These are phyloP conservation scores for Grapholita molesta DNA, from an alignment of 1,140 invertebrate genomes.

Conservation along the genomic window DNA sequence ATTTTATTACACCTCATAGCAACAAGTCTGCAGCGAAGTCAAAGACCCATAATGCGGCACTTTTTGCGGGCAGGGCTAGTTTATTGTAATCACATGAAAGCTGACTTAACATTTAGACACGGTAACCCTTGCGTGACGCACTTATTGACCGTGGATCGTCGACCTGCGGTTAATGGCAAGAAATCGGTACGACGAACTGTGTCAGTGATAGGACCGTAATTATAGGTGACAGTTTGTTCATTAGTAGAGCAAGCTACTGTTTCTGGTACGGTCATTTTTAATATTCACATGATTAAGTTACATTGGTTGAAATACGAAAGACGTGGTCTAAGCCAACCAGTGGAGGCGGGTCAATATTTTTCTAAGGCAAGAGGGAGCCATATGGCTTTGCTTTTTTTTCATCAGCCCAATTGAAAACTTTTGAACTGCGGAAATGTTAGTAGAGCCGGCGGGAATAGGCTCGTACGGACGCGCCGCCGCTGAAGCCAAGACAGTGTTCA, in stretches of 20 bases:
- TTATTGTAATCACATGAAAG: constrained; percentile 13
- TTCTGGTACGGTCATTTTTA: background rate
- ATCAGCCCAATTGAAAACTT: too few species aligned
- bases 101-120: background rate
- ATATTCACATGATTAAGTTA: background rate
- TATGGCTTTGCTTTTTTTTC: too few species aligned
- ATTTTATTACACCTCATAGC: background rate
- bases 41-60: constrained; percentile 8
- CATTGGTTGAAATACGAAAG: background rate
- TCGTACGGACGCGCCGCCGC: too few species aligned
- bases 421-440: too few species aligned
- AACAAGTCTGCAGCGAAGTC: background rate
- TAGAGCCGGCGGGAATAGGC: too few species aligned
- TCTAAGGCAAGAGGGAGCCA: too few species aligned
- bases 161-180: background rate
- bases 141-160: constrained; percentile 13
- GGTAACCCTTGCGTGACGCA: constrained; percentile 16
- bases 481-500: too few species aligned
- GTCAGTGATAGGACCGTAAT: background rate
- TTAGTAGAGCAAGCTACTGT: background rate
- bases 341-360: too few species aligned
- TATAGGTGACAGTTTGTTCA: background rate
- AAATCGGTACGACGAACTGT: constrained; percentile 1
- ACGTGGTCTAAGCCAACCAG: background rate
- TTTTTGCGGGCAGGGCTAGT: background rate